A percentile compares a stretch with the other conserved stretches of the same genome.
Conservation (phyloP, 2,113 vertebrate species). For the Macroglossus sobrinus region DNA sequence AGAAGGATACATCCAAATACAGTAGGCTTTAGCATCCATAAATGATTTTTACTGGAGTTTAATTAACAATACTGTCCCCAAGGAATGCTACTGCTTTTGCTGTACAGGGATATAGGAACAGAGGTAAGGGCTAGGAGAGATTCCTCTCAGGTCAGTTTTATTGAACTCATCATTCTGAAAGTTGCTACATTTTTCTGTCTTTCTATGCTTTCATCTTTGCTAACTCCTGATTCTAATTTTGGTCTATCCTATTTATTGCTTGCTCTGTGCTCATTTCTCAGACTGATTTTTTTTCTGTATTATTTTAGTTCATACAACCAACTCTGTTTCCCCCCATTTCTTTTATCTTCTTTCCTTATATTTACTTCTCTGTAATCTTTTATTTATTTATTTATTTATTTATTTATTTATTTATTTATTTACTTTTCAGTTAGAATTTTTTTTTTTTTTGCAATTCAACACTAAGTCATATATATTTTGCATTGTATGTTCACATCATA, state of each 20-base stretch:
- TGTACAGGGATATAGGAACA: not conserved
- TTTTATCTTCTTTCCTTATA: not conserved
- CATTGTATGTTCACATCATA: too few relatives aligned
- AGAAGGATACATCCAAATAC: not conserved
- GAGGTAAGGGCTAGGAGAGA: not conserved
- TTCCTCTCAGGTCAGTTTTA: not conserved
- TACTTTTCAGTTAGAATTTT: too few relatives aligned
- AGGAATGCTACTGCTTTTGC: not conserved
- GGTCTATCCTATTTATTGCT: not conserved
- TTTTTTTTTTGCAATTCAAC: too few relatives aligned
- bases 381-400: too few relatives aligned
- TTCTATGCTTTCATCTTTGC: not conserved
- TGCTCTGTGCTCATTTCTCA: not conserved
- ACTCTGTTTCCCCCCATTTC: not conserved
- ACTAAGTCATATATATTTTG: too few relatives aligned
- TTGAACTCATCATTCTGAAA: not conserved
- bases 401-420: too few relatives aligned
- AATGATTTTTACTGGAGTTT: not conserved
- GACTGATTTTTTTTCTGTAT: not conserved
- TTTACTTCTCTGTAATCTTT: slow-evolving; percentile 17
- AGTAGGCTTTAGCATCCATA: not conserved
- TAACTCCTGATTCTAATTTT: not conserved
- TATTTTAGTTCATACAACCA: not conserved
- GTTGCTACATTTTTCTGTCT: not conserved
- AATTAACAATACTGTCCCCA: accelerated